A percentile compares a stretch with the other conserved stretches of the same genome.
Conservation (phyloP, 2,888 invertebrate genomes). For the Nomada flava region DNA sequence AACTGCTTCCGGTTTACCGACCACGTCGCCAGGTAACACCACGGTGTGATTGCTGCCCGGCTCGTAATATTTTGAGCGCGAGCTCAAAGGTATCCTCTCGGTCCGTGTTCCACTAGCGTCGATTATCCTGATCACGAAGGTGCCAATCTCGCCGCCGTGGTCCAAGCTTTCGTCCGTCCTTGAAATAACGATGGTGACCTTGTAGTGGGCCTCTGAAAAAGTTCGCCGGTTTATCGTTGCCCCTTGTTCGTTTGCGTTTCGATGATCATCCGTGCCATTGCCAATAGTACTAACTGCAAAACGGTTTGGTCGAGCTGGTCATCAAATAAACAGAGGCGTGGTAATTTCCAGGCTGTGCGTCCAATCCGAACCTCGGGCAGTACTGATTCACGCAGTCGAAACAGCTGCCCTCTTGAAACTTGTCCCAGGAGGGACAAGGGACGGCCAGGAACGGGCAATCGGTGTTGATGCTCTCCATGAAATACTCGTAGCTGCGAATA, state of each 20-base stretch:
- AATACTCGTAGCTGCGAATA: constrained; percentile 92
- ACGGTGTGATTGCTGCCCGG: constrained; percentile 89
- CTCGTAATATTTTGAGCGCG: constrained; percentile 87
- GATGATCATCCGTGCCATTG: too few species aligned
- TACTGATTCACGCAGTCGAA: constrained; percentile 88
- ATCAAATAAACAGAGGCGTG: constrained; percentile 88
- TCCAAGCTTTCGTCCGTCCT: constrained; percentile 89
- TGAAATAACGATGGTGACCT: constrained; percentile 90
- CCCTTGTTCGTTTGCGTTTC: too few species aligned
- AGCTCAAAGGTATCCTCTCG: constrained; percentile 87
- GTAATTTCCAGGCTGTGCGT: constrained; percentile 84
- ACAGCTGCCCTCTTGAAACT: constrained; percentile 89
- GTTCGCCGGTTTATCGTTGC: neutral
- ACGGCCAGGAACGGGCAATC: constrained; percentile 92
- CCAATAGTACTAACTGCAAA: constrained; percentile 88
- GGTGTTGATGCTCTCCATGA: constrained; percentile 92
- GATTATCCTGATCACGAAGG: constrained; percentile 88
- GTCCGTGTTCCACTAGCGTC: constrained; percentile 87
- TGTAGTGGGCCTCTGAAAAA: constrained; percentile 90
- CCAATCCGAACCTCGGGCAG: constrained; percentile 89
- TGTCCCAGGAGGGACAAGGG: constrained; percentile 92
- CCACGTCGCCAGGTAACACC: constrained; percentile 88
- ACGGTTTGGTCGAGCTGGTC: constrained; percentile 89
- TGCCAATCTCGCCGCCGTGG: constrained; percentile 93
- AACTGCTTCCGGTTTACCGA: constrained; percentile 88